Base-by-base conservation (phyloP, 2,113 vertebrate genomes). In the Hippoglossus stenolepis region DNA sequence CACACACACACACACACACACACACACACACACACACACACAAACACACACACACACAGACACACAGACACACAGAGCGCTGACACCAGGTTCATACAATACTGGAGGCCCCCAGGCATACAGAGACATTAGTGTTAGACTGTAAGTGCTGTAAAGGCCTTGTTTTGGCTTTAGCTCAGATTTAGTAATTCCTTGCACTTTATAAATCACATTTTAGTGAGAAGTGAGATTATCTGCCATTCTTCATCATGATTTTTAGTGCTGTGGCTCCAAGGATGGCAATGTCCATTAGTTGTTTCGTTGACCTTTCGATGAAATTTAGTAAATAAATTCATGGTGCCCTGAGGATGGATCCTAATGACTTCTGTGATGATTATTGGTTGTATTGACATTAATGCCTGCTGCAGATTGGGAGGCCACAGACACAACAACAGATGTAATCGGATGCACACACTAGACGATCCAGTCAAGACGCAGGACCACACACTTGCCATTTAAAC, bases 31-130 rank as follows among this genome's bases (percentile, higher is more conserved):
- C n/a, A n/a, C n/a, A 68, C 82, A 11, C 40, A 28, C 59, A 57
- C 73, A 49, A 35, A 73, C 17, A 45, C 21, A 56, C 82, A 11
- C 40, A 28, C 59, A 57, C 73, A 49, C 43, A 45, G 17, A 56
- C 23, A 63, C 45, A 57, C 23, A 43, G 3, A 67, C 31, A 74
- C 61, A 81, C 67, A 62, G n/a, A 64, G 35, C 31, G 21, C 76
- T 81, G 74, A 85, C 77, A 80, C 61, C 1, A 26, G 66, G 69
- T 77, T 83, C 80, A 84, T 67, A 78, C 77, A 77, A 60, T 77
- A 85, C 75, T 84, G 28, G 43, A 89, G 77, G 49, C 66, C 75
- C 76, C 77, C 9, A 60, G 78, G 43, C 70, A 43, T 26, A 67
- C 54, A 23, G 9, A 21, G 47, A 47, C 67, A 64, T 58, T 58